Evolutionary conservation across 2,113 vertebrate genomes (phyloP), one percentile per base, ranked within the genome.

Genomic region (Galbula dea): DNA sequence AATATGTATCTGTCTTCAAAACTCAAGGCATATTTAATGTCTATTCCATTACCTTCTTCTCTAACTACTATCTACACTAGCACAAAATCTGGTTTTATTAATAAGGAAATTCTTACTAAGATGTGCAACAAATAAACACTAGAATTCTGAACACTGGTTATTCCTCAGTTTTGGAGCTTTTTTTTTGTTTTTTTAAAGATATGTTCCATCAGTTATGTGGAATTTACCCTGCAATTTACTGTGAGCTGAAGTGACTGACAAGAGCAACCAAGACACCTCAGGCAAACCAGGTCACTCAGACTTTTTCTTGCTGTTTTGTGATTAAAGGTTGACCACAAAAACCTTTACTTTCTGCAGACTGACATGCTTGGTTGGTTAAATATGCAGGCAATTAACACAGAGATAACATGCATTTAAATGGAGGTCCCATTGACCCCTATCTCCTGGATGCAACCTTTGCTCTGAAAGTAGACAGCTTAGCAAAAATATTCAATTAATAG

Each of bases 401-500:
- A 94, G 89, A 93, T 94, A 94, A 86, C 92, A 88, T 81, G 68
- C 76, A 86, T 94, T 95, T 95, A 92, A 94, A 88, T 78, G 30
- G 61, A 41, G 18, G 68, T 83, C 61, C 52, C 46, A 81, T 16
- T 90, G 92, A 96, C 90, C 88, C 51, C 61, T 30, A 90, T 78
- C 80, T 90, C 83, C 76, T 63, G 43, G 29, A 52, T 67, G 36
- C 57, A 93, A 78, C 73, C 83, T 86, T 68, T 92, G 61, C 59
- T 86, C 92, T 91, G 36, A 71, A 92, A 95, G 52, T 27, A 71
- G 55, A 67, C 26, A 88, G 80, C 80, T 92, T 83, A 68, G 80
- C 61, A 94, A 94, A 91, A 94, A 90, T 75, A 93, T 86, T 93
- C 65, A 91, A 89, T 96, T 95, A 90, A 93, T 86, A 91, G 91